phyloP scores from a whole-genome alignment of 1,140 invertebrate species.

The Odontomachus brunneus region DNA sequence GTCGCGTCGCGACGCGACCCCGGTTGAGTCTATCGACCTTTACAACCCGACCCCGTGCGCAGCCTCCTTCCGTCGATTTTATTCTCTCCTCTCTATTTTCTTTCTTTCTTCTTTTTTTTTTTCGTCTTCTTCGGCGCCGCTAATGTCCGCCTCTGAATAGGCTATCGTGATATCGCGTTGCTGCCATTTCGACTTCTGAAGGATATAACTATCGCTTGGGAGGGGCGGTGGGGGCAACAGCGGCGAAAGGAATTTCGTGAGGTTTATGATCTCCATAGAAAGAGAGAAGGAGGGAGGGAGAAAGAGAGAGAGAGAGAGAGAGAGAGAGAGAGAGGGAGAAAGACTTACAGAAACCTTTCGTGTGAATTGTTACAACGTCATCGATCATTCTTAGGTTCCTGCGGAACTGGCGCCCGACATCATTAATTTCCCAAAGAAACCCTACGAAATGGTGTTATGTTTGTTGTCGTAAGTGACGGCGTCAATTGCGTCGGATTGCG shows the following conservation, averaged over 20 bases:
- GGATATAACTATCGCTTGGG: conserved; percentile 31
- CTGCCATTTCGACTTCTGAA: conserved; percentile 23
- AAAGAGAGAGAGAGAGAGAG: conserved; percentile 15
- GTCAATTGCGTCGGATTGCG: conserved; percentile 4
- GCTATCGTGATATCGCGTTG: conserved; percentile 32
- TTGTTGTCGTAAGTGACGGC: conserved; percentile 24
- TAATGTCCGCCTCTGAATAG: conserved; percentile 27
- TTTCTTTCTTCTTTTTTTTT: no score
- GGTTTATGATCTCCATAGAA: conserved; percentile 34
- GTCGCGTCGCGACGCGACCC: background rate
- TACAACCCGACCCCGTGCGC: conserved; percentile 5
- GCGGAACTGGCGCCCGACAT: conserved; percentile 37
- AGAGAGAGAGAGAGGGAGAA: background rate
- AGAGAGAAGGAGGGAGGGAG: conserved; percentile 17
- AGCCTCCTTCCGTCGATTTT: conserved; percentile 14
- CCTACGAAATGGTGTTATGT: conserved; percentile 1
- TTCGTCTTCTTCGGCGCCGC: background rate
- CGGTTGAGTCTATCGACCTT: conserved; percentile 44
- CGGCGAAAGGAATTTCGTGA: conserved; percentile 33
- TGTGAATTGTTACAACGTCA: conserved; percentile 50
- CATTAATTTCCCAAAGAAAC: conserved; percentile 52
- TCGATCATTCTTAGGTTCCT: conserved; percentile 55
- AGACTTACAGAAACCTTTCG: conserved; percentile 15
- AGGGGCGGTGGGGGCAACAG: background rate
- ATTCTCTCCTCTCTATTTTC: no score